Evolutionary conservation across 2,888 invertebrate genomes (phyloP).

Genomic region (Patella caerulea): DNA sequence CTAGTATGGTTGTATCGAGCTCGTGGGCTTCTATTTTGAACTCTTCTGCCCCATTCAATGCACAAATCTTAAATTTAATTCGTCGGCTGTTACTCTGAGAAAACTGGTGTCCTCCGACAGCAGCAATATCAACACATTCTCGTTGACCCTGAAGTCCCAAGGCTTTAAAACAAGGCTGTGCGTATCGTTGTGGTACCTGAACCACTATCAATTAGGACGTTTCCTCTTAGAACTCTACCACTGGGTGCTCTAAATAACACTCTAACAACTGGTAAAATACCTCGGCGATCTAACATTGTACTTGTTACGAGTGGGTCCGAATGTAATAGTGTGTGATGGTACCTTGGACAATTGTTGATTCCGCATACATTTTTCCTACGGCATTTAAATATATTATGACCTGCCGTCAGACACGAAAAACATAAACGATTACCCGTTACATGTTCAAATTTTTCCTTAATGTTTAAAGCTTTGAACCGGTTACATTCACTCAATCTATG

Average conservation of each 20-base stretch:
- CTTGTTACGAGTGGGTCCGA: neutral
- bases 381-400: no score
- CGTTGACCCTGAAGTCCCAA: neutral
- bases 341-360: neutral
- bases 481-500: neutral
- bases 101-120: neutral
- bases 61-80: neutral
- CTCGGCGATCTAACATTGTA: neutral
- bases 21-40: neutral
- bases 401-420: no score
- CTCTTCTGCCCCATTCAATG: neutral
- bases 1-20: neutral
- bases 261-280: neutral
- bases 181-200: neutral
- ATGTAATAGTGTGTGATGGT: neutral
- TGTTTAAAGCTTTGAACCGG: no score
- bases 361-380: no score
- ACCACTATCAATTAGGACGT: neutral
- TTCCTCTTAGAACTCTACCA: neutral
- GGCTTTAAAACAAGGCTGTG: neutral
- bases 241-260: neutral
- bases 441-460: no score
- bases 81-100: neutral
- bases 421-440: no score
- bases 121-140: neutral